A percentile compares a stretch with the other conserved stretches of the same genome.
phyloP scores from a whole-genome alignment of 2,797 vertebrate species.

The Columba guinea region DNA sequence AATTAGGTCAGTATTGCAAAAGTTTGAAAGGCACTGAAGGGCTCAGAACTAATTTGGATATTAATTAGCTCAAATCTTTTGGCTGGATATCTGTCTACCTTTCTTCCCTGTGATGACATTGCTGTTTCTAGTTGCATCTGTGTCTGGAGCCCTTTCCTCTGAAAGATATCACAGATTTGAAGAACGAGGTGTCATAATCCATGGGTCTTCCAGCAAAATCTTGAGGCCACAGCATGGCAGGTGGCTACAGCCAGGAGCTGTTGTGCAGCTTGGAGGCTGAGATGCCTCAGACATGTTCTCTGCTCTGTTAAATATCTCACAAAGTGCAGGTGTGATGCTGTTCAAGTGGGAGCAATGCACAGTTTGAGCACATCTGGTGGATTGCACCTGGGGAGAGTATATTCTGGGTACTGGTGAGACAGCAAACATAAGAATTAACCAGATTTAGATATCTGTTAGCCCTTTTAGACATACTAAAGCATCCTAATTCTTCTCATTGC shows the following conservation, averaged over 20 bases:
- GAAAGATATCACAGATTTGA: conserved; percentile 12
- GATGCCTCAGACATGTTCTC: neutral
- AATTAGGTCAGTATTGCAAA: neutral
- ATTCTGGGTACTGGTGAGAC: neutral
- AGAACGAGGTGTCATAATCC: neutral
- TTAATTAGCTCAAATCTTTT: neutral
- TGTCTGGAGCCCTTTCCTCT: conserved; percentile 38
- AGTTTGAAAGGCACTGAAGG: neutral
- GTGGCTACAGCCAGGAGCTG: neutral
- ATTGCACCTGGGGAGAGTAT: neutral
- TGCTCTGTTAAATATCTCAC: neutral
- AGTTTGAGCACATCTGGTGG: neutral
- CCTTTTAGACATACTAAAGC: neutral
- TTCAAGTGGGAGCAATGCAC: neutral
- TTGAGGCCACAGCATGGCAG: neutral
- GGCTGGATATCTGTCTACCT: neutral
- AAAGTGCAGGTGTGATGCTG: neutral
- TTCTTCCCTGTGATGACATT: neutral
- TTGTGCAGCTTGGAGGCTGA: neutral
- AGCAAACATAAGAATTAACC: neutral
- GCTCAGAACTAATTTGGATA: neutral
- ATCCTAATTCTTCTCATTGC: neutral
- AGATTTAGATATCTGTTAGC: neutral
- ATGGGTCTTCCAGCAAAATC: neutral
- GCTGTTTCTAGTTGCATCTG: neutral